These are phyloP conservation scores for Esox masquinongy DNA, from an alignment of 2,797 vertebrate species.

Conservation along the genomic window DNA sequence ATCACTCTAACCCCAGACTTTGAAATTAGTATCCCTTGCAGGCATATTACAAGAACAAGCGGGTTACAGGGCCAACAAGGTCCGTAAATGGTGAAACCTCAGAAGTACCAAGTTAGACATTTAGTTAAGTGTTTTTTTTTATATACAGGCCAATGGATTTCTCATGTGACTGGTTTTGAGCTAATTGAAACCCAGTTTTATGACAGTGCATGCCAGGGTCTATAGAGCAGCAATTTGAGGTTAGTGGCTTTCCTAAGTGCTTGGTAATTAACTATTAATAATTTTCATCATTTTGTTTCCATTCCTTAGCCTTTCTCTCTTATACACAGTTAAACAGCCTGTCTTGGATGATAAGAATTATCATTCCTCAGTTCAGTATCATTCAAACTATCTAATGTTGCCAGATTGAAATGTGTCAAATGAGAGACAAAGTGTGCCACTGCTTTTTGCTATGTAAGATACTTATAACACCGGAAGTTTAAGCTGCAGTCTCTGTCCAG, in stretches of 20 bases:
- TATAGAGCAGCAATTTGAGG: conserved; percentile 1
- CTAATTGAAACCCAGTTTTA: background rate
- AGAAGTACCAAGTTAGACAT: background rate
- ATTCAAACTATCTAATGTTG: background rate
- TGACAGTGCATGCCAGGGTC: background rate
- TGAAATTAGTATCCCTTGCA: background rate
- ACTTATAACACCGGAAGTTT: background rate
- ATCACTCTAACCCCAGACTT: background rate
- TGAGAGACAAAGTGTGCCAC: background rate
- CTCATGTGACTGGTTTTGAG: background rate
- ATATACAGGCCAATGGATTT: background rate
- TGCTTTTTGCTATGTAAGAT: background rate
- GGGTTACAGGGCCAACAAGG: background rate
- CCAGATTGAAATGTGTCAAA: background rate
- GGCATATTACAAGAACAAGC: background rate
- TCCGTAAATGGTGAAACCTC: background rate
- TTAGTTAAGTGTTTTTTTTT: background rate
- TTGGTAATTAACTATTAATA: conserved; percentile 3
- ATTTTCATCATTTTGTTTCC: background rate
- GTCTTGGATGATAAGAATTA: background rate
- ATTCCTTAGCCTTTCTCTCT: background rate
- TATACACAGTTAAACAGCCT: background rate
- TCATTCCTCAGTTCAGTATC: background rate
- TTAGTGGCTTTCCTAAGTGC: background rate
- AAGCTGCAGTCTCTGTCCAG: background rate